A percentile compares a stretch with the other conserved stretches of the same genome.
Evolutionary conservation across 1,140 invertebrate genomes (phyloP).

Genomic region (Hyposmocoma kahamanoa): DNA sequence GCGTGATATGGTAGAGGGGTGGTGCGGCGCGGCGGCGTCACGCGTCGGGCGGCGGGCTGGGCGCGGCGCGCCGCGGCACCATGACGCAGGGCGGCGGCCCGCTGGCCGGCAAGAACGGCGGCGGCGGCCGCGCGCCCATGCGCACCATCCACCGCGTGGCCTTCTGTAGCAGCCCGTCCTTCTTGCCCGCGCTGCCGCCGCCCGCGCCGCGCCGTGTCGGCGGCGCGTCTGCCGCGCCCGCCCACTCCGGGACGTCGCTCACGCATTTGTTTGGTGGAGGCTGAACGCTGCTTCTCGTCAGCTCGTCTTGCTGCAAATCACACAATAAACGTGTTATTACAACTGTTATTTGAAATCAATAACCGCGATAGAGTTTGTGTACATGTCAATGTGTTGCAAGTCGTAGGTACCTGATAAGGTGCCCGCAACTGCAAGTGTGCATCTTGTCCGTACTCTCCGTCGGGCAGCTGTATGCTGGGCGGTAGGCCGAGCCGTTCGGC

Average conservation of each 20-base stretch:
- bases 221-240: slow-evolving; percentile 35
- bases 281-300: slow-evolving; percentile 70
- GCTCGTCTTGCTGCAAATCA: slow-evolving; percentile 68
- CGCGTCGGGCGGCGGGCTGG: slow-evolving; percentile 46
- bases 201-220: slow-evolving; percentile 23
- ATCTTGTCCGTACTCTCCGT: slow-evolving; percentile 76
- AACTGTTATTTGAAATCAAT: too few relatives aligned
- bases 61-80: slow-evolving; percentile 55
- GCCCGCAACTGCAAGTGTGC: slow-evolving; percentile 74
- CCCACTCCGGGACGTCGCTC: slow-evolving; percentile 72
- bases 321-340: too few relatives aligned
- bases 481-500: slow-evolving; percentile 74
- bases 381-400: too few relatives aligned
- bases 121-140: slow-evolving; percentile 55
- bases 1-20: slow-evolving; percentile 52
- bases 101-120: slow-evolving; percentile 23
- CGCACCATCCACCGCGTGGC: slow-evolving; percentile 62
- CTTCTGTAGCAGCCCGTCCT: slow-evolving; percentile 66
- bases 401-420: slow-evolving; percentile 72
- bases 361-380: not conserved
- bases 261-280: slow-evolving; percentile 73
- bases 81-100: slow-evolving; percentile 58
- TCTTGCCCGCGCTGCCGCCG: slow-evolving; percentile 45
- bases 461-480: slow-evolving; percentile 76
- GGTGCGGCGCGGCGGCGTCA: slow-evolving; percentile 32